These are phyloP conservation scores for Diarsia rubi DNA, from an alignment of 2,888 invertebrate genomes.

Conservation along the genomic window DNA sequence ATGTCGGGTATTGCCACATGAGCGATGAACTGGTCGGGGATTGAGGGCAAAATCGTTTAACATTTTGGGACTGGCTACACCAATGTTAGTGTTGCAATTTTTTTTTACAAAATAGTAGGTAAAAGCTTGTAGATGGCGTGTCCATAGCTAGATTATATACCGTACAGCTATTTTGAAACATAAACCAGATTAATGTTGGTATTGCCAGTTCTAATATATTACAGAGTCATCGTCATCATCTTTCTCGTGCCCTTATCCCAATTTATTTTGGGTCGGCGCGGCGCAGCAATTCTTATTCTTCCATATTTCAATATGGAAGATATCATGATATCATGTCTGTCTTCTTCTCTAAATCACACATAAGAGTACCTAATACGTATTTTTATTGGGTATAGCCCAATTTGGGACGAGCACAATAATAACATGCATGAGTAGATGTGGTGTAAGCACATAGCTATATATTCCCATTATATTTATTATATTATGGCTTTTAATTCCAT, in stretches of 20 bases:
- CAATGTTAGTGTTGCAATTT: neutral
- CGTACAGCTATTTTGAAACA: neutral
- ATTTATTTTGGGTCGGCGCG: too few species aligned
- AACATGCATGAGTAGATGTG: neutral
- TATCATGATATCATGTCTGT: too few species aligned
- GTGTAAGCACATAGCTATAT: neutral
- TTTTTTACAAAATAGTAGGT: neutral
- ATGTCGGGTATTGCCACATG: constrained; percentile 94
- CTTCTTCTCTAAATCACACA: too few species aligned
- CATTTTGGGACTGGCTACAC: constrained; percentile 6
- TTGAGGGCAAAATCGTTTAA: constrained; percentile 15
- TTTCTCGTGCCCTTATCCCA: too few species aligned
- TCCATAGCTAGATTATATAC: neutral
- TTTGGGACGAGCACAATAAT: too few species aligned
- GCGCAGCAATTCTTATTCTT: too few species aligned
- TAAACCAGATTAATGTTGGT: constrained; percentile 3
- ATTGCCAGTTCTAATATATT: neutral
- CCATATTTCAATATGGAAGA: too few species aligned
- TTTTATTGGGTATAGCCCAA: too few species aligned
- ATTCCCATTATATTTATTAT: neutral
- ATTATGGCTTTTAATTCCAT: neutral
- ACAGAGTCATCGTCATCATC: too few species aligned
- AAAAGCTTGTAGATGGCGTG: neutral
- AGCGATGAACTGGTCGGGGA: constrained; percentile 91
- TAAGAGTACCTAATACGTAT: too few species aligned